Percentiles rank a stretch among this genome's conserved stretches.
Conservation (phyloP, 2,113 vertebrate species). For the Myrmophylax atrothorax region DNA sequence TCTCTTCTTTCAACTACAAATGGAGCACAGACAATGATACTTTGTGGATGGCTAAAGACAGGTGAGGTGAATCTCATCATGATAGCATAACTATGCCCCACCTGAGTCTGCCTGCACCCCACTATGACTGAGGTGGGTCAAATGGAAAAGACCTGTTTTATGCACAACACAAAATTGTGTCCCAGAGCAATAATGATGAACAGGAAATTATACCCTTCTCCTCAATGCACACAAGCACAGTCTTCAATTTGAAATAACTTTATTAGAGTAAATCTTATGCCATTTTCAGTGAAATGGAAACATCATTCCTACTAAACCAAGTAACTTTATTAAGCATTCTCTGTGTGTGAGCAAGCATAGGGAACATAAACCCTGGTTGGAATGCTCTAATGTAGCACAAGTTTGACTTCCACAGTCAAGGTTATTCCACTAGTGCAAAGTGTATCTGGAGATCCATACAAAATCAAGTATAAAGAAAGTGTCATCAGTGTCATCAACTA, state of each 20-base stretch:
- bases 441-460: not conserved
- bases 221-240: not conserved
- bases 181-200: not conserved
- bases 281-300: not conserved
- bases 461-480: not conserved
- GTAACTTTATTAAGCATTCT: not conserved
- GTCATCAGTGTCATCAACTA: not conserved
- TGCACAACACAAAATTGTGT: not conserved
- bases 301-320: not conserved
- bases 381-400: not conserved
- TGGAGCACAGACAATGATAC: not conserved
- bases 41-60: not conserved
- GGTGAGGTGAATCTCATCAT: not conserved
- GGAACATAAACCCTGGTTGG: not conserved
- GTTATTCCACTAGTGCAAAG: not conserved
- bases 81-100: not conserved
- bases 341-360: not conserved
- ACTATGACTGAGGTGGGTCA: not conserved
- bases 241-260: slow-evolving; percentile 1
- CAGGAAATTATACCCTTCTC: not conserved
- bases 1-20: not conserved
- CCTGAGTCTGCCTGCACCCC: not conserved
- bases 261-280: not conserved
- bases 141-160: not conserved
- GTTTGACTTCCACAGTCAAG: not conserved